Base-by-base conservation (phyloP, 2,888 invertebrate species). In the Crocallis elinguaria region DNA sequence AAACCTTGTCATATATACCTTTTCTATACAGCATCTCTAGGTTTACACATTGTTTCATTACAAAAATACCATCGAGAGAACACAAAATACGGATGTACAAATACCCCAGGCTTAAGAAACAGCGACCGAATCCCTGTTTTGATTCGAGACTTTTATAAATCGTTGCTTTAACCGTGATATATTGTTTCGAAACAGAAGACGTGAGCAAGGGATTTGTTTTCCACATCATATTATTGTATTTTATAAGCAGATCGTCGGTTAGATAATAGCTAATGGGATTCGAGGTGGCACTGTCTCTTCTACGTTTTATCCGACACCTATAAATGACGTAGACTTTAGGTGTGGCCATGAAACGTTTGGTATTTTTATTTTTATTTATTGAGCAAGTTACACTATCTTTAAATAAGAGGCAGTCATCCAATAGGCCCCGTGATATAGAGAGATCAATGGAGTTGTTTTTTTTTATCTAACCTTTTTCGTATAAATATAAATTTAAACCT, bases 131-230 rank as follows among this genome's bases (percentile, higher is more conserved):
- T 49, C 68, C 71, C 62, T 68, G 71, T 73, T 73, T 74, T 73
- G 71, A 74, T 69, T 71, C 66, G 64, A 73, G 70, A 68, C 69
- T 75, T 74, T 77, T 76, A 75, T 77, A 76, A 79, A 78, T 79
- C 63, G 75, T 69, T 68, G 67, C 61, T 67, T 70, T 66, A 54
- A 66, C 65, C 46, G 66, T 75, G 73, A 79, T 75, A 69, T 76
- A 79, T 73, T 67, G 69, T 70, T 69, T 68, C 64, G 67, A 64
- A 71, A 71, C 64, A 61, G 62, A 66, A 69, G 60, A 67, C 62
- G 60, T 66, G 69, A 61, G 60, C 53, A 59, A 52, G 49, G 62
- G 49, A 64, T 70, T 68, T 64, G 63, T 69, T 71, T 72, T 71
- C 60, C 66, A 64, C 58, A 68, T 73, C 65, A 66, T 60, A 69